These are phyloP conservation scores for Metalampra italica DNA, from an alignment of 2,888 invertebrate species.

Conservation along the genomic window DNA sequence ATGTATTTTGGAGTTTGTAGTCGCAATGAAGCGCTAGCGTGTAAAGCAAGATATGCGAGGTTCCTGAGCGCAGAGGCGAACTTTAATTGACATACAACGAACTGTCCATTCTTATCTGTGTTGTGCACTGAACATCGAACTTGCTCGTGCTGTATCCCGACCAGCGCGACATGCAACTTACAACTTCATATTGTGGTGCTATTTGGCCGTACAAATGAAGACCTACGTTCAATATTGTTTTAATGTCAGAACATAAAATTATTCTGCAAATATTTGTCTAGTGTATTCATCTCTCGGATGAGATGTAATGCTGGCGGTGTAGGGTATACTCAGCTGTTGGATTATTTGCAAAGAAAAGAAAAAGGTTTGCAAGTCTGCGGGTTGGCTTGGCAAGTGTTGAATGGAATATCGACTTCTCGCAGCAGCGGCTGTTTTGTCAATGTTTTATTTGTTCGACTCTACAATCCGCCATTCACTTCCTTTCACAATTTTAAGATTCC, in stretches of 20 bases:
- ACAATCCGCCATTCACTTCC: too few relatives aligned
- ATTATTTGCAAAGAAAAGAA: slow-evolving; percentile 23
- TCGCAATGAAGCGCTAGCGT: too few relatives aligned
- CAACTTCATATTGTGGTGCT: too few relatives aligned
- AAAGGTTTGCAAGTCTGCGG: slow-evolving; percentile 22
- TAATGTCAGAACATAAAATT: too few relatives aligned
- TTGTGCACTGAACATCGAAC: background rate
- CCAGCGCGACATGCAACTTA: background rate
- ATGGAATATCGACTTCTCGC: slow-evolving; percentile 27
- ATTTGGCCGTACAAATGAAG: too few relatives aligned
- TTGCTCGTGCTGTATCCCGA: background rate
- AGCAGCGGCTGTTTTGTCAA: slow-evolving; percentile 1
- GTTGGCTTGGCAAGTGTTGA: slow-evolving; percentile 22
- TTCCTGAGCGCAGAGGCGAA: background rate
- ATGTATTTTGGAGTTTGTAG: too few relatives aligned
- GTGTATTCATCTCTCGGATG: too few relatives aligned
- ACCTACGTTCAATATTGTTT: too few relatives aligned
- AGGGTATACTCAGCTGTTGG: slow-evolving; percentile 2
- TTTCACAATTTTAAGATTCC: too few relatives aligned
- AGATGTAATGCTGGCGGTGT: background rate
- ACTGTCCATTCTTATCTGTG: slow-evolving; percentile 2
- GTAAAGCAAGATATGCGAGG: too few relatives aligned
- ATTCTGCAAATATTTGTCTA: too few relatives aligned
- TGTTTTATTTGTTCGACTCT: too few relatives aligned
- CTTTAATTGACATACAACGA: slow-evolving; percentile 10